Percentiles rank a stretch among this genome's conserved stretches.
These are phyloP conservation scores for Varecia variegata DNA, from an alignment of 2,797 vertebrate species.

Conservation along the genomic window DNA sequence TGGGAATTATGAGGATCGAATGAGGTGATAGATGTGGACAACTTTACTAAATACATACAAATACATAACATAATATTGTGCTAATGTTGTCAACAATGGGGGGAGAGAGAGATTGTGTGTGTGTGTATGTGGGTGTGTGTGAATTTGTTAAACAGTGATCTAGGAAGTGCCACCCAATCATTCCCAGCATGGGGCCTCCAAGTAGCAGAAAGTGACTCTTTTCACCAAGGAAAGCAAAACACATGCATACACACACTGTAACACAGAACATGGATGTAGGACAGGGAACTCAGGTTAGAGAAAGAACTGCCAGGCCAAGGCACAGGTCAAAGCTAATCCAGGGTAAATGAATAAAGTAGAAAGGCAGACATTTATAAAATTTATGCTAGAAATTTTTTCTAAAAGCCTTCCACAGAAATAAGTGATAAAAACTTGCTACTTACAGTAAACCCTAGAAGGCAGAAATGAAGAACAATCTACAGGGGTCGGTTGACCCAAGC, in stretches of 20 bases:
- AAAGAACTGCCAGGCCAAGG: not conserved
- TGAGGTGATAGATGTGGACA: not conserved
- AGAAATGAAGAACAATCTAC: slow-evolving; percentile 2
- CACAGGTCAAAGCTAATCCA: not conserved
- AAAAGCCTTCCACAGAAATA: not conserved
- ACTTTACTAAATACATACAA: slow-evolving; percentile 6
- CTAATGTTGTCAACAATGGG: not conserved
- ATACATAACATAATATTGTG: not conserved
- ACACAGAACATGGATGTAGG: not conserved
- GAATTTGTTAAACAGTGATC: not conserved
- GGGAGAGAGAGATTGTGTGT: not conserved
- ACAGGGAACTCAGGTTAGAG: not conserved
- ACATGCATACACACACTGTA: not conserved
- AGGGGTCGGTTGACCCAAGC: not conserved
- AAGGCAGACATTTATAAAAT: not conserved
- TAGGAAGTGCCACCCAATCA: not conserved
- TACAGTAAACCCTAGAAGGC: not conserved
- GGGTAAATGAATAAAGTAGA: not conserved
- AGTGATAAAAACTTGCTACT: not conserved
- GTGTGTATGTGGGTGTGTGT: not conserved
- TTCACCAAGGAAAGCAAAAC: not conserved
- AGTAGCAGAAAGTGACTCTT: not conserved
- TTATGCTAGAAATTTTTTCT: not conserved
- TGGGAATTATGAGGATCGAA: not conserved
- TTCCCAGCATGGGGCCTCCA: not conserved